Base-by-base conservation (phyloP, 2,888 invertebrate species). In the Amiota communis region DNA sequence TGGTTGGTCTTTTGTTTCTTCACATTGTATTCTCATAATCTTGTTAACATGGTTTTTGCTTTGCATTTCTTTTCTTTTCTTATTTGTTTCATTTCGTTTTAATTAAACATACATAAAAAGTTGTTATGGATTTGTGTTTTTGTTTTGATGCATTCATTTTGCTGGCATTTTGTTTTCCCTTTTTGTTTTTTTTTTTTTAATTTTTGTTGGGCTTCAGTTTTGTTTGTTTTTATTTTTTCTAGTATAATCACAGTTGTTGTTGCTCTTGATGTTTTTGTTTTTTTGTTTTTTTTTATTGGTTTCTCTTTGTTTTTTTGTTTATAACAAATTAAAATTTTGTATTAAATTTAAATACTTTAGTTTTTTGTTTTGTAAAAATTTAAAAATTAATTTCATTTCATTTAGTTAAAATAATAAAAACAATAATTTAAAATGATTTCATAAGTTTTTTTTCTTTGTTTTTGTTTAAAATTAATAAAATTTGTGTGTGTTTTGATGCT, bases 211-310 rank as follows among this genome's bases (percentile, higher is more conserved):
- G 67, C n/a, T 17, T 73, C 69, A 12, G 77, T 78, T 74, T 77
- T 78, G 74, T 72, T 49, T 77, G 69, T 63, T 61, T 65, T 68
- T 71, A 20, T 59, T 20, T 20, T 73, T 79, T 76, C 20, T 59
- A n/a, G n/a, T n/a, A 51, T 74, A 81, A 83, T 83, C 83, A 84
- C 83, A 85, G 85, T 85, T 85, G 79, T 80, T 82, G 85, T 84
- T 84, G 81, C 85, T 83, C 81, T 84, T 84, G 81, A 85, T 84
- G 81, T 82, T 85, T 76, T 83, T 77, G 76, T 68, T 70, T 64
- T 51, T 36, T 36, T 36, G 36, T 77, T 76, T 68, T 70, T 64
- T 51, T 36, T 36, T 36, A 8, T 36, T 36, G 53, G 13, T 53
- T 53, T 53, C 11, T 3, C 3, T 53, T 15, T 9, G 8, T n/a